Conservation (phyloP, 2,888 invertebrate species). For the Muscina levida region DNA sequence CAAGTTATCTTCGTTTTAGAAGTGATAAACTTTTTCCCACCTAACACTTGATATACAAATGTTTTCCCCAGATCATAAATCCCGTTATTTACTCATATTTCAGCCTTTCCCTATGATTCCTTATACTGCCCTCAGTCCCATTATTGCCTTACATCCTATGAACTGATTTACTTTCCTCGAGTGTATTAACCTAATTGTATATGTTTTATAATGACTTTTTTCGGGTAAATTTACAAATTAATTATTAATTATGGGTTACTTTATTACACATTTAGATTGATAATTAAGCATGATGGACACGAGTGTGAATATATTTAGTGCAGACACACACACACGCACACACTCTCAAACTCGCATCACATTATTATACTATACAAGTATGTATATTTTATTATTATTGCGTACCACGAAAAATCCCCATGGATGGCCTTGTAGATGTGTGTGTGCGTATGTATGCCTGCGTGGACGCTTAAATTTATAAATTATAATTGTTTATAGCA, state of each 20-base stretch:
- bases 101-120: too few relatives aligned
- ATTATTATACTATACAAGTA: neutral
- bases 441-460: too few relatives aligned
- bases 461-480: neutral
- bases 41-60: too few relatives aligned
- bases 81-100: too few relatives aligned
- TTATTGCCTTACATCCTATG: too few relatives aligned
- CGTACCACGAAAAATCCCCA: too few relatives aligned
- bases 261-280: conserved; percentile 34
- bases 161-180: neutral
- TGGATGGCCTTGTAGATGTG: too few relatives aligned
- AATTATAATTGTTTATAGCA: conserved; percentile 51
- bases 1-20: too few relatives aligned
- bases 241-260: conserved; percentile 40
- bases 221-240: conserved; percentile 33
- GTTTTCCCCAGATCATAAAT: too few relatives aligned
- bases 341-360: neutral
- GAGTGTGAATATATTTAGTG: neutral
- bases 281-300: neutral
- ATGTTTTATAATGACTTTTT: neutral
- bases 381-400: neutral
- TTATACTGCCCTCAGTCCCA: too few relatives aligned
- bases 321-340: neutral
- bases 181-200: neutral
- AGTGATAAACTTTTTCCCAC: too few relatives aligned